Conservation (phyloP, 1,140 invertebrate genomes). For the Papilio polytes region DNA sequence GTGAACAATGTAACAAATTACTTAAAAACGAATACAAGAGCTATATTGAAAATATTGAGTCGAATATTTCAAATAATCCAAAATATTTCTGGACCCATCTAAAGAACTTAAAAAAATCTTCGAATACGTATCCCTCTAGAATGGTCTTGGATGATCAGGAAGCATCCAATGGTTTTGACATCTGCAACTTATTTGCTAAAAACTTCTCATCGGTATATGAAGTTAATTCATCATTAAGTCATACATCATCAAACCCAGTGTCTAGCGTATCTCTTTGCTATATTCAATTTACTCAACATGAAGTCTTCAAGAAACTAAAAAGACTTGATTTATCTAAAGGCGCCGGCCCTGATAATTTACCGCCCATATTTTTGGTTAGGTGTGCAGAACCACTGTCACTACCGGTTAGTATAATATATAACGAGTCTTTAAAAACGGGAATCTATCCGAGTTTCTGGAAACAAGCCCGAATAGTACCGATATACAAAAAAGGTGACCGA, state of each 20-base stretch:
- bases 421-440: slow-evolving; percentile 39
- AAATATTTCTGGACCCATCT: slow-evolving; percentile 43
- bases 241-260: not conserved
- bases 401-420: slow-evolving; percentile 40
- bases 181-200: slow-evolving; percentile 35
- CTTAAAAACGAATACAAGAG: slow-evolving; percentile 34
- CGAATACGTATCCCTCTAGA: slow-evolving; percentile 23
- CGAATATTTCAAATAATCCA: slow-evolving; percentile 35
- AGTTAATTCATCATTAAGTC: not conserved
- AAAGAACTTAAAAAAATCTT: slow-evolving; percentile 29
- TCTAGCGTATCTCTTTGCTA: not conserved
- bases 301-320: slow-evolving; percentile 38
- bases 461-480: slow-evolving; percentile 42
- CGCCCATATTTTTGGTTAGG: slow-evolving; percentile 39
- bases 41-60: slow-evolving; percentile 39
- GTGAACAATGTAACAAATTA: slow-evolving; percentile 22
- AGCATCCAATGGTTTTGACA: slow-evolving; percentile 14
- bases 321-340: slow-evolving; percentile 36
- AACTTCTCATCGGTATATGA: slow-evolving; percentile 26
- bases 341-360: slow-evolving; percentile 42
- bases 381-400: slow-evolving; percentile 33
- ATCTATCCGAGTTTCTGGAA: slow-evolving; percentile 43
- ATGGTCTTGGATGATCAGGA: slow-evolving; percentile 1
- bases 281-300: slow-evolving; percentile 13
- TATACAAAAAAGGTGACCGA: slow-evolving; percentile 38